Evolutionary conservation across 2,113 vertebrate genomes (phyloP).

Genomic region (Percopsis transmontana): DNA sequence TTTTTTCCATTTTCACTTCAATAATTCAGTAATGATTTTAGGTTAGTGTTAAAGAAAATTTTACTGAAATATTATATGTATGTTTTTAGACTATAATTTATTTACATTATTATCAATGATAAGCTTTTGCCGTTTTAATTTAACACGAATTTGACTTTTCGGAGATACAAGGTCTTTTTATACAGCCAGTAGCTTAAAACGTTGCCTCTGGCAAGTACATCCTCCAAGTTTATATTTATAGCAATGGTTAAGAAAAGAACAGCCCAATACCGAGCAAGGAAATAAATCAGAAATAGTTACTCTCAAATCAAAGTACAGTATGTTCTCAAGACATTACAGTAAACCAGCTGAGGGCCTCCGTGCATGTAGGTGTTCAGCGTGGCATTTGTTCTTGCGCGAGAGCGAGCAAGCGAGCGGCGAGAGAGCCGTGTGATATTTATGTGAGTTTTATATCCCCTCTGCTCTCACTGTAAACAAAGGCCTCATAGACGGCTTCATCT

Average conservation of each 20-base stretch:
- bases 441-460: constrained; percentile 73
- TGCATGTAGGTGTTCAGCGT: constrained; percentile 29
- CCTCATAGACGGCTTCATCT: constrained; percentile 69
- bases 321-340: constrained; percentile 28
- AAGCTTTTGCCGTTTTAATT: too few species aligned
- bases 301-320: constrained; percentile 27
- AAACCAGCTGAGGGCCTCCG: constrained; percentile 49
- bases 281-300: constrained; percentile 24
- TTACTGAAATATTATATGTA: too few species aligned
- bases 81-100: too few species aligned
- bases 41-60: too few species aligned
- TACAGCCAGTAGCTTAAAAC: neutral
- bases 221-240: constrained; percentile 23
- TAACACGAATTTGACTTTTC: too few species aligned
- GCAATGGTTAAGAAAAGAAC: neutral
- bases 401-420: constrained; percentile 52
- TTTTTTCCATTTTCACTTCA: too few species aligned
- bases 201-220: neutral
- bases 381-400: neutral
- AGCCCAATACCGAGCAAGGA: neutral
- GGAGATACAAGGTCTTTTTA: neutral
- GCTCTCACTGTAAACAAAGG: constrained; percentile 75
- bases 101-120: too few species aligned
- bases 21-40: too few species aligned
- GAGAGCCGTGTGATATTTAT: constrained; percentile 68